Conservation (phyloP, 2,888 invertebrate species). For the Meiosimyza platycephala region DNA sequence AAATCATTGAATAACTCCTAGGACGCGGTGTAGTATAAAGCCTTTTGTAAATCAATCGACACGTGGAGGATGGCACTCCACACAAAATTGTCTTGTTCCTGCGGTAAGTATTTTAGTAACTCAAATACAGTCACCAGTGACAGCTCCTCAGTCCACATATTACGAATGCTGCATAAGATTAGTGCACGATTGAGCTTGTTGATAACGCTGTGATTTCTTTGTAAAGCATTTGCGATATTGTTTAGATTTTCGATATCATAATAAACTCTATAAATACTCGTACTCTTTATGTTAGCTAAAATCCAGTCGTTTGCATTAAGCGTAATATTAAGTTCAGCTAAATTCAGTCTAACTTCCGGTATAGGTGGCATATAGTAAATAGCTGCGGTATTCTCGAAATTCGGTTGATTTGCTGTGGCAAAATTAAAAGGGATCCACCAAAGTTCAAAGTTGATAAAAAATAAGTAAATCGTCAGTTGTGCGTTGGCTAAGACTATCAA, state of each 20-base stretch:
- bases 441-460: background rate
- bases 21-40: too few relatives aligned
- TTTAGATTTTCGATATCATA: constrained; percentile 75
- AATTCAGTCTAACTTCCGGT: constrained; percentile 30
- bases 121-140: too few relatives aligned
- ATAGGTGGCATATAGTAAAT: constrained; percentile 43
- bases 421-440: constrained; percentile 49
- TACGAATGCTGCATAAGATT: background rate
- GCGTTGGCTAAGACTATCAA: constrained; percentile 30
- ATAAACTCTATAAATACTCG: constrained; percentile 71
- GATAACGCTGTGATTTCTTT: constrained; percentile 44
- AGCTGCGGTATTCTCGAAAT: constrained; percentile 40
- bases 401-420: constrained; percentile 37
- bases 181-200: background rate
- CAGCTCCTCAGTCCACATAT: background rate
- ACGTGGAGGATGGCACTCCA: too few relatives aligned
- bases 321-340: constrained; percentile 34
- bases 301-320: constrained; percentile 47
- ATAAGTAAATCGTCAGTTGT: constrained; percentile 32
- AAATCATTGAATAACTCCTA: too few relatives aligned
- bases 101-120: too few relatives aligned
- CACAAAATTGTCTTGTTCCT: too few relatives aligned
- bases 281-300: constrained; percentile 49
- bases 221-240: constrained; percentile 72
- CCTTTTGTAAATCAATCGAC: too few relatives aligned